phyloP scores from a whole-genome alignment of 2,113 vertebrate genomes.

The Podiceps cristatus region DNA sequence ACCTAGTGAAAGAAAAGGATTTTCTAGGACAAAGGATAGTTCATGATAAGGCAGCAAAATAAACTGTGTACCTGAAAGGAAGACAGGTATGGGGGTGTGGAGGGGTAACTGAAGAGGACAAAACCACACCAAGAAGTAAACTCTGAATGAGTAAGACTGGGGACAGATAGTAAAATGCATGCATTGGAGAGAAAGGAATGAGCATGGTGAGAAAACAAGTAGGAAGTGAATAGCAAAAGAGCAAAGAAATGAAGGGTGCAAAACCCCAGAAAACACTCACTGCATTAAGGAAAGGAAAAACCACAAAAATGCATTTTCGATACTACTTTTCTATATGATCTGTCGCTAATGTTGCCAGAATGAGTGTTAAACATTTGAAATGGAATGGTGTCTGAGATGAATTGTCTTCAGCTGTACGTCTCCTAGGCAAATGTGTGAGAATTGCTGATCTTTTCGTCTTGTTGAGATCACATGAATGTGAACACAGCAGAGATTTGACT shows the following conservation, averaged over 20 bases:
- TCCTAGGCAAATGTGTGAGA: conserved; percentile 52
- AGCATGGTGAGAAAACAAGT: background rate
- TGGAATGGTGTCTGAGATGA: background rate
- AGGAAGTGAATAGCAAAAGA: background rate
- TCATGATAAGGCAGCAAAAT: background rate
- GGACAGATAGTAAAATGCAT: background rate
- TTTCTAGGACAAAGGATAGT: conserved; percentile 37
- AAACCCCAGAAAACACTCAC: background rate
- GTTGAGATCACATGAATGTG: conserved; percentile 43
- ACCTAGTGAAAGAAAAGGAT: conserved; percentile 49
- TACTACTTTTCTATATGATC: background rate
- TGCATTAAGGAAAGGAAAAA: background rate
- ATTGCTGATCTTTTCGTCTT: conserved; percentile 38
- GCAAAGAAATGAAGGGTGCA: background rate
- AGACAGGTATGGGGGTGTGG: fast-evolving
- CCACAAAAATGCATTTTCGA: background rate
- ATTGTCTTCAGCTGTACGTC: background rate
- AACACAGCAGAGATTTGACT: conserved; percentile 24
- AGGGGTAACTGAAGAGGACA: background rate
- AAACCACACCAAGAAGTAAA: background rate
- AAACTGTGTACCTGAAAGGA: background rate
- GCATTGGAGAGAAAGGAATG: background rate
- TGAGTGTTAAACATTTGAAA: conserved; percentile 14
- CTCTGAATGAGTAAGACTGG: background rate
- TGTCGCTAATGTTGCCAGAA: background rate